Evolutionary conservation across 2,888 invertebrate species (phyloP).

Genomic region (Thalpophila matura): DNA sequence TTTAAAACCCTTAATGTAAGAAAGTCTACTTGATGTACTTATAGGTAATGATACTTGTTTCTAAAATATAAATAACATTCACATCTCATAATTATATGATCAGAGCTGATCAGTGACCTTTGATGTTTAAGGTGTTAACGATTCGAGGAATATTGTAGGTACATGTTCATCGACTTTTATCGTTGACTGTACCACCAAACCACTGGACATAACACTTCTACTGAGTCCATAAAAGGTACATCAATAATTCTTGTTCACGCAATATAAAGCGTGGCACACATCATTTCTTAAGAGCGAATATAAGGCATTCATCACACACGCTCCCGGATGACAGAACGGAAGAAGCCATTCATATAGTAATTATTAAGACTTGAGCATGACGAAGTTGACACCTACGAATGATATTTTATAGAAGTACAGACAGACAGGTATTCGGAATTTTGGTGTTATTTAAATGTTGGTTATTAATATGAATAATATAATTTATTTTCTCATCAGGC

Average conservation of each 20-base stretch:
- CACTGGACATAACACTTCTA: not conserved
- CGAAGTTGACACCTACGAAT: conserved; percentile 15
- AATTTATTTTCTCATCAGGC: no score
- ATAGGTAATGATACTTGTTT: no score
- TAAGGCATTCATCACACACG: conserved; percentile 58
- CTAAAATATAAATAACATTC: no score
- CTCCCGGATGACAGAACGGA: conserved; percentile 56
- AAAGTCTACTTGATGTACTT: no score
- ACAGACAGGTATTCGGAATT: not conserved
- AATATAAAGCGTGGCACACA: conserved; percentile 31
- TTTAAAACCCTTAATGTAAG: no score
- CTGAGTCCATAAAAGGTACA: conserved; percentile 8
- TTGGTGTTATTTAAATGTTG: not conserved
- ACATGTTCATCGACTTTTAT: no score
- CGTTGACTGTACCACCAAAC: no score
- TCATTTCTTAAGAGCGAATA: conserved; percentile 41
- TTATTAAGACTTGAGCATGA: conserved; percentile 30
- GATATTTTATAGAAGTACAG: not conserved
- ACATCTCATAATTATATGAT: no score
- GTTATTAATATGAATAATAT: no score
- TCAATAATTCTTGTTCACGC: conserved; percentile 27
- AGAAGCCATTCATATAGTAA: conserved; percentile 56
- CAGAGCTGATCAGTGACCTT: no score
- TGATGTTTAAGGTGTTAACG: no score
- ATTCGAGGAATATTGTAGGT: no score